Evolutionary conservation across 1,140 invertebrate genomes (phyloP).

Genomic region (Lineus longissimus): DNA sequence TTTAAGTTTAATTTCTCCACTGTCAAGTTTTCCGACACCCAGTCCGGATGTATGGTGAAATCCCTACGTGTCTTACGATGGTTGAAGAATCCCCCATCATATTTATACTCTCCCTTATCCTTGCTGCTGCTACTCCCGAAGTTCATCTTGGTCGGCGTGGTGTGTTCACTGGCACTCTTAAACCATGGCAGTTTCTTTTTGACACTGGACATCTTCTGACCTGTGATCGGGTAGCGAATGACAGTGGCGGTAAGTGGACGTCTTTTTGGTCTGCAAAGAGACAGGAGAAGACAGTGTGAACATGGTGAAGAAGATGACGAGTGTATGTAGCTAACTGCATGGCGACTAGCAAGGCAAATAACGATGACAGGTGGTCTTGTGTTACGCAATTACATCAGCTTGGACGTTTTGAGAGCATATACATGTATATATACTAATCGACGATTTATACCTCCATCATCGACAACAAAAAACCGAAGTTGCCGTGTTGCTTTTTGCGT

Average conservation of each 20-base stretch:
- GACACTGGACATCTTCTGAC: not conserved
- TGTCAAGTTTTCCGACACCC: slow-evolving; percentile 5
- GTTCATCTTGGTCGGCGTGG: slow-evolving; percentile 3
- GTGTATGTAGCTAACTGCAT: too few species aligned
- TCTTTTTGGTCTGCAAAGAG: slow-evolving; percentile 3
- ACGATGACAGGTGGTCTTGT: too few species aligned
- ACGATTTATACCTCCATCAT: too few species aligned
- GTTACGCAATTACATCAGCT: too few species aligned
- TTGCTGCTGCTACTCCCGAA: not conserved
- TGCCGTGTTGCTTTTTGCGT: too few species aligned
- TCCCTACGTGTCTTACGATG: not conserved
- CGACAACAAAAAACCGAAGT: too few species aligned
- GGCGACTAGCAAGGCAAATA: too few species aligned
- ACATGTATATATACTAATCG: too few species aligned
- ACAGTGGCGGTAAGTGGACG: not conserved
- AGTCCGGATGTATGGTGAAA: slow-evolving; percentile 1
- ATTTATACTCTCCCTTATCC: not conserved
- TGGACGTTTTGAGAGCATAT: too few species aligned
- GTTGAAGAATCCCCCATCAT: not conserved
- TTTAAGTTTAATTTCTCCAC: not conserved
- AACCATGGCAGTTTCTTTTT: not conserved
- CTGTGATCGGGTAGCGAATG: slow-evolving; percentile 1
- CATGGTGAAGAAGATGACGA: too few species aligned
- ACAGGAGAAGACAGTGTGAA: too few species aligned
- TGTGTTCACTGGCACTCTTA: slow-evolving; percentile 4